Conservation (phyloP, 2,888 invertebrate species). For the Odiellus spinosus region DNA sequence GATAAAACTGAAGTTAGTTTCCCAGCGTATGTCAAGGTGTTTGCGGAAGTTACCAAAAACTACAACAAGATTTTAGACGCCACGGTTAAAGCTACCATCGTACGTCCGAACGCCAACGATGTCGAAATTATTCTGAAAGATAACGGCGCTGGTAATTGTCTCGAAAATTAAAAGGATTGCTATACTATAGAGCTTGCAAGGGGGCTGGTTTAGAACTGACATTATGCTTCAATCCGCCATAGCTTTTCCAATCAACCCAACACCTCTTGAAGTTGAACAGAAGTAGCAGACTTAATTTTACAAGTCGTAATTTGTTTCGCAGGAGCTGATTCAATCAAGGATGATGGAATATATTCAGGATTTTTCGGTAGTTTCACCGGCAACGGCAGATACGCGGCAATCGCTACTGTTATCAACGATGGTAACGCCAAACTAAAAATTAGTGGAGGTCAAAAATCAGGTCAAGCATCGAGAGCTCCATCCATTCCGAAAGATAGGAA, state of each 20-base stretch:
- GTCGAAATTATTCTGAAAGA: slow-evolving; percentile 20
- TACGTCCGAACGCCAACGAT: slow-evolving; percentile 18
- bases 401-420: slow-evolving; percentile 21
- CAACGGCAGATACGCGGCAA: slow-evolving; percentile 25
- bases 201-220: too few species aligned
- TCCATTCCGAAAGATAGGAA: slow-evolving; percentile 4
- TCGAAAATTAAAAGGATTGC: background rate
- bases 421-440: slow-evolving; percentile 17
- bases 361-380: slow-evolving; percentile 23
- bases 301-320: too few species aligned
- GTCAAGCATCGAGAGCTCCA: slow-evolving; percentile 6
- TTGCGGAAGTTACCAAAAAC: slow-evolving; percentile 21
- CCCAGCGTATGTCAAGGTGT: slow-evolving; percentile 20
- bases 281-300: too few species aligned
- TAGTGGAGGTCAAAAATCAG: background rate
- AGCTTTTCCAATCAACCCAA: too few species aligned
- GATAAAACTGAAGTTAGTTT: slow-evolving; percentile 19
- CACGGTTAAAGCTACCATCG: slow-evolving; percentile 19
- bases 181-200: too few species aligned
- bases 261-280: too few species aligned
- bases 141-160: slow-evolving; percentile 20
- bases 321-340: slow-evolving; percentile 27
- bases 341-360: slow-evolving; percentile 29
- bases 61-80: slow-evolving; percentile 21
- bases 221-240: too few species aligned